A percentile compares a stretch with the other conserved stretches of the same genome.
Conservation (phyloP, 2,113 vertebrate genomes). For the Chelonoidis abingdonii region DNA sequence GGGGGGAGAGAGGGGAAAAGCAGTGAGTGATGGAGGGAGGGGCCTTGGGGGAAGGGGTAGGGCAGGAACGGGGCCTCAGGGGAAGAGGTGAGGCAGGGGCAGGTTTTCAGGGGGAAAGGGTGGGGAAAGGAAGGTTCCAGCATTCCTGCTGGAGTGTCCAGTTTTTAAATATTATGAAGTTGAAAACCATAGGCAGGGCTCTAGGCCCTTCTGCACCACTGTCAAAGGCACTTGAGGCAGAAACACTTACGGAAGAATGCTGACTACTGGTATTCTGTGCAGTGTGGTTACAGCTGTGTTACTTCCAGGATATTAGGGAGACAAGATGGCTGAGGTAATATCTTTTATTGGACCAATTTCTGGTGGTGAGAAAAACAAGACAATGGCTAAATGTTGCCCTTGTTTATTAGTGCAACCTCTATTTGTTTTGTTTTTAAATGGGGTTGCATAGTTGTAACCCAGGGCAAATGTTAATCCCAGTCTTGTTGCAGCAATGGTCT, state of each 20-base stretch:
- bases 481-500: neutral
- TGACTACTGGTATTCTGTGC: neutral
- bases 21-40: too few relatives aligned
- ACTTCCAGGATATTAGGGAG: neutral
- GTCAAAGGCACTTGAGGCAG: neutral
- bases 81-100: too few relatives aligned
- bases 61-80: too few relatives aligned
- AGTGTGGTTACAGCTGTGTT: neutral
- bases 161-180: too few relatives aligned
- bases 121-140: too few relatives aligned
- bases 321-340: neutral
- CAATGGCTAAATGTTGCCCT: neutral
- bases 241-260: neutral
- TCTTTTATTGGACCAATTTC: neutral
- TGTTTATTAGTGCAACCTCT: neutral
- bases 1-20: too few relatives aligned
- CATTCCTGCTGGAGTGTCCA: too few relatives aligned
- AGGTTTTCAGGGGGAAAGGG: too few relatives aligned
- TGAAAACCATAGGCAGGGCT: neutral
- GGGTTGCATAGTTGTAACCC: neutral
- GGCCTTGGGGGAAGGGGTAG: too few relatives aligned
- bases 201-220: neutral
- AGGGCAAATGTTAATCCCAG: constrained; percentile 23
- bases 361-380: neutral
- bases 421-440: neutral